These are phyloP conservation scores for Drosophila macrospina DNA, from an alignment of 2,888 invertebrate genomes.

Conservation along the genomic window DNA sequence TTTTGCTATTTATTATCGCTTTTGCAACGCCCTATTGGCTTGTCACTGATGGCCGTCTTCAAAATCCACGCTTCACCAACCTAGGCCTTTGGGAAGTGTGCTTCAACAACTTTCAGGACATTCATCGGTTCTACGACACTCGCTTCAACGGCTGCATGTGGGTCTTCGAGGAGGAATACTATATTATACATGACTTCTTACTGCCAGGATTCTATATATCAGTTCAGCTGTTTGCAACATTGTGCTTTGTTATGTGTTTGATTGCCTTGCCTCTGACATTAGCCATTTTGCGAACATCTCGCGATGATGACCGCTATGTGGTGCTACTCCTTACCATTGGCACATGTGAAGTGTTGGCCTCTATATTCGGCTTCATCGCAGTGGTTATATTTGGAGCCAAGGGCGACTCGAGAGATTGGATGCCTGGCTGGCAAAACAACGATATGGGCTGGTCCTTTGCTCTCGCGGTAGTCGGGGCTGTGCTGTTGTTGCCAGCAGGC, in stretches of 20 bases:
- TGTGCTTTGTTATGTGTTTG: conserved; percentile 93
- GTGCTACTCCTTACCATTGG: conserved; percentile 91
- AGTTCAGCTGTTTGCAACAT: conserved; percentile 96
- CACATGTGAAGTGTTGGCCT: conserved; percentile 90
- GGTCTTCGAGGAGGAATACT: conserved; percentile 98
- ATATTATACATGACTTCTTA: conserved; percentile 95
- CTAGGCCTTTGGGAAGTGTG: conserved; percentile 98
- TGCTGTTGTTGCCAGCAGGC: conserved; percentile 91
- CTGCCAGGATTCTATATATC: conserved; percentile 96
- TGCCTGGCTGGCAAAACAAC: conserved; percentile 98
- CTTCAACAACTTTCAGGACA: conserved; percentile 94
- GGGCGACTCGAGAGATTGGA: conserved; percentile 97
- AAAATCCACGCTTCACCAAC: conserved; percentile 91
- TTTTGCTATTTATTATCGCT: conserved; percentile 91
- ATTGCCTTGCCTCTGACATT: conserved; percentile 91
- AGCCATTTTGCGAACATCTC: conserved; percentile 90
- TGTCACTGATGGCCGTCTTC: conserved; percentile 91
- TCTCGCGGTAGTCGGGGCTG: conserved; percentile 92
- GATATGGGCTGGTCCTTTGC: conserved; percentile 98
- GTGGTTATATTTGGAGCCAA: conserved; percentile 95
- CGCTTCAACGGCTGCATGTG: conserved; percentile 96
- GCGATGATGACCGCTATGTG: conserved; percentile 91
- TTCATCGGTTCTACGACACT: conserved; percentile 93
- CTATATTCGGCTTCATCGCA: conserved; percentile 92
- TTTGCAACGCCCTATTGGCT: conserved; percentile 96